A percentile compares a stretch with the other conserved stretches of the same genome.
phyloP scores from a whole-genome alignment of 2,113 vertebrate genomes.

The Entelurus aequoreus region DNA sequence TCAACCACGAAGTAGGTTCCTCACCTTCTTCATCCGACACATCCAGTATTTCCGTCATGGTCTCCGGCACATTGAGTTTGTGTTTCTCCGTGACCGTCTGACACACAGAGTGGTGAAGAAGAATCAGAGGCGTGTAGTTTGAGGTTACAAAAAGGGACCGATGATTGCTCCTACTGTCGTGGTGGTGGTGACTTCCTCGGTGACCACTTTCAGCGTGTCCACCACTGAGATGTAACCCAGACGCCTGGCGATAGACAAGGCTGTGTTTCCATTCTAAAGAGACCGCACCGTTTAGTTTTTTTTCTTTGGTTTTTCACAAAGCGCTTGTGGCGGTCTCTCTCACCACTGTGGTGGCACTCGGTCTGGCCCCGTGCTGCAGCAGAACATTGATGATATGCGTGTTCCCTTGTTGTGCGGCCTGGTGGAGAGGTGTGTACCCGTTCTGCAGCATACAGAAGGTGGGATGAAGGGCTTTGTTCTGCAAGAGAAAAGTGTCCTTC shows the following conservation, averaged over 20 bases:
- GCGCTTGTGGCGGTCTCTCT: conserved; percentile 36
- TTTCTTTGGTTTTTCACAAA: not conserved
- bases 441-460: conserved; percentile 67
- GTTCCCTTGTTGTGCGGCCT: conserved; percentile 96
- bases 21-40: conserved; percentile 98
- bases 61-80: conserved; percentile 97
- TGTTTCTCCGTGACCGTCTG: conserved; percentile 98
- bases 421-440: conserved; percentile 94
- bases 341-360: conserved; percentile 87
- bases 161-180: conserved; percentile 80
- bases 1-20: conserved; percentile 24
- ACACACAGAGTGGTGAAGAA: conserved; percentile 11
- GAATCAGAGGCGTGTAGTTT: not conserved
- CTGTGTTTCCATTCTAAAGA: conserved; percentile 94
- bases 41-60: conserved; percentile 96
- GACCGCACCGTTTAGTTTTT: not conserved
- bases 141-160: not conserved
- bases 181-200: conserved; percentile 91
- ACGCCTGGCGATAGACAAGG: conserved; percentile 90
- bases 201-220: conserved; percentile 95
- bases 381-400: conserved; percentile 94
- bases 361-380: conserved; percentile 88
- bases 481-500: not conserved
- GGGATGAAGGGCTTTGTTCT: not conserved
- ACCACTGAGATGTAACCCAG: conserved; percentile 98